Base-by-base conservation (phyloP, 2,888 invertebrate species). In the Philonicus albiceps region DNA sequence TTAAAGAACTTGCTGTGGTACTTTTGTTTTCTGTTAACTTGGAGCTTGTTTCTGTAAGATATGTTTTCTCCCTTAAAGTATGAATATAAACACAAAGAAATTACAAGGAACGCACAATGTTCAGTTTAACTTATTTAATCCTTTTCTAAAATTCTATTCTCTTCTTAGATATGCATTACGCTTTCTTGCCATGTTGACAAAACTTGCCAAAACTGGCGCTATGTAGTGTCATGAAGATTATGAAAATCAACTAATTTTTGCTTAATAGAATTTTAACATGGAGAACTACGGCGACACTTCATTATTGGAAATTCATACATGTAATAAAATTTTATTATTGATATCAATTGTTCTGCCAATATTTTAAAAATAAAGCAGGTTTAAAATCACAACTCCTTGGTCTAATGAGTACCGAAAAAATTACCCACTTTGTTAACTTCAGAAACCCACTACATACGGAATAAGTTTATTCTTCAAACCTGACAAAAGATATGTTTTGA, bases 1-100 rank as follows among this genome's bases (percentile, higher is more conserved):
- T 84, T 84, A 19, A 73, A 40, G 84, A 84, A 84, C 84, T 84
- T 84, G 84, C 84, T 84, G 84, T 73, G 73, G 22, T 84, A 84
- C 31, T 84, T 83, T 83, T 64, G 19, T 11, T 83, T 83, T 83
- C 31, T 64, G 64, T 64, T 64, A 27, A 27, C 64, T 64, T 22
- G 64, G 27, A 27, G 3, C 27, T 64, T 27, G 7, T 22, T 64
- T 27, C 64, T 64, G 64, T 64, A 64, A 64, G 6, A 64, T 83
- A 83, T 64, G 49, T 27, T 64, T 27, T 64, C 19, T 49, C 78
- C 27, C 53, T 22, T 22, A 78, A n/a, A 31, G n/a, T 80, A 22
- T 19, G 55, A 27, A 81, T 55, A 55, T 81, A 76, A 27, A 76
- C 40, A 76, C 30, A 43, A 31, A 81, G 27, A 27, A 64, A 64